phyloP scores from a whole-genome alignment of 2,888 invertebrate species.

The Himalopsyche kuldschensis region DNA sequence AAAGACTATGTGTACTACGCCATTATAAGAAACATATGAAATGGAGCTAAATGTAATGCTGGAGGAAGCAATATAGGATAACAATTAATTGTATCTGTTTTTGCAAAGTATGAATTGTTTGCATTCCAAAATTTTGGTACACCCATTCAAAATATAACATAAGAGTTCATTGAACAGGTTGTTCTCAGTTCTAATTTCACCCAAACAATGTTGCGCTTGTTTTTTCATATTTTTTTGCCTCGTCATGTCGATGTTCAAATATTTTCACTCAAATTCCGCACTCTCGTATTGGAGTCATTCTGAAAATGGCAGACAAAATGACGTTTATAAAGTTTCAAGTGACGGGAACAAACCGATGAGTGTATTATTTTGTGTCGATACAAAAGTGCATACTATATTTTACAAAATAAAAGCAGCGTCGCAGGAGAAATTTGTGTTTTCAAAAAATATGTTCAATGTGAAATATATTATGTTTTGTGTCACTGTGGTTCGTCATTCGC shows the following conservation, averaged over 20 bases:
- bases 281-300: not conserved
- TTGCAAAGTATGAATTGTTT: too few species aligned
- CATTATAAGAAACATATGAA: too few species aligned
- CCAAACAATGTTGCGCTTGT: not conserved
- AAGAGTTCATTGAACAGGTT: not conserved
- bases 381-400: too few species aligned
- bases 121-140: not conserved
- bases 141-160: not conserved
- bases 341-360: not conserved
- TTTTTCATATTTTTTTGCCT: not conserved
- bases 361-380: not conserved
- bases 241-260: not conserved
- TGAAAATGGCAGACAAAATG: not conserved
- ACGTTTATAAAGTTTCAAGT: not conserved
- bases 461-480: too few species aligned
- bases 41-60: too few species aligned
- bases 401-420: too few species aligned
- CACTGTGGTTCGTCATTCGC: too few species aligned
- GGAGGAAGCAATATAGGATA: too few species aligned
- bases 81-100: too few species aligned
- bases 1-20: too few species aligned
- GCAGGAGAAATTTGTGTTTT: too few species aligned
- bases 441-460: too few species aligned
- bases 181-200: not conserved
- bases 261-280: not conserved